Evolutionary conservation across 2,113 vertebrate genomes (phyloP), one percentile per base, ranked within the genome.

Genomic region (Dendropsophus ebraccatus): DNA sequence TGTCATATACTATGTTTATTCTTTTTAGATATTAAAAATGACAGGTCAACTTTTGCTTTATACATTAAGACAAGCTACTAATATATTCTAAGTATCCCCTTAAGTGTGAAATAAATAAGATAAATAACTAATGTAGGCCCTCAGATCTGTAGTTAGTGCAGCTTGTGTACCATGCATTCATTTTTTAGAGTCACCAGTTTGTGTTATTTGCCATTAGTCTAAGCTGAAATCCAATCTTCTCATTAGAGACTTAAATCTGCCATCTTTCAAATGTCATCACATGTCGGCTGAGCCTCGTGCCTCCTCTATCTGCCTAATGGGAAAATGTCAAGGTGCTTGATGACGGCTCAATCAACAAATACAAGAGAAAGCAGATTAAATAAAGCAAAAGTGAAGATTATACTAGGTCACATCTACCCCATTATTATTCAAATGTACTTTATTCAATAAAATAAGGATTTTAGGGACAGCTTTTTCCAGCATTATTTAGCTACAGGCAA

Each of bases 231-330:
- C 28, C 30, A 41, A 79, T 32, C 76, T 79, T 14, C 74, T 52
- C 52, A 79, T 79, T 58, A 79, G 30, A 41, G 76, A 30, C 76
- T 58, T 58, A 35, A 35, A n/a, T 14, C 11, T 28, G 30, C 52
- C 76, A 58, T 79, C 76, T 79, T 79, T 58, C 76, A 79, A 35
- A 56, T 23, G 52, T 79, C 52, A 8, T 76, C 74, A 76, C 74
- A 21, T 79, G 54, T 79, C 21, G 4, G 76, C 32, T 10, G 30
- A n/a, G 50, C 52, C 75, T 21, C 52, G 41, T 19, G 58, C 25
- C 45, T 70, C 49, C 69, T 83, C 50, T 16, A 16, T 83, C 35
- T 47, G 17, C 82, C 72, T 84, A 58, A 45, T 75, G 52, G 2
- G 72, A 58, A 56, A 58, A 79, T 50, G 32, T 52, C 76, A n/a